Evolutionary conservation across 2,113 vertebrate species (phyloP).

Genomic region (Puma concolor): DNA sequence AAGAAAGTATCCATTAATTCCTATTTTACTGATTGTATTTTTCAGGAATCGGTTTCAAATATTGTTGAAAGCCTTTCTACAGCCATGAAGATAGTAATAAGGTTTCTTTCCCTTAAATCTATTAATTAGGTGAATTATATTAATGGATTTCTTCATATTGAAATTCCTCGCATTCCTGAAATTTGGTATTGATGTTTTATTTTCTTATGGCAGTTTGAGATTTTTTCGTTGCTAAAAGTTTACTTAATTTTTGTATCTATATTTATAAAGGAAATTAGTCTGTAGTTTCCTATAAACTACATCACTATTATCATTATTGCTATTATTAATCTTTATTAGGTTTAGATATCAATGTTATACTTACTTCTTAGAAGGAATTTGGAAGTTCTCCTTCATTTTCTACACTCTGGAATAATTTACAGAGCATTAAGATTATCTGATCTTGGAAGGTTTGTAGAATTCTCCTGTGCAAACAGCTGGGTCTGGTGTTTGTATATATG

Average conservation of each 20-base stretch:
- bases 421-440: background rate
- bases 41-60: background rate
- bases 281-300: background rate
- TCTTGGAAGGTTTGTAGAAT: background rate
- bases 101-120: conserved; percentile 2
- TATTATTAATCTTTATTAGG: background rate
- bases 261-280: background rate
- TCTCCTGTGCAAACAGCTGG: background rate
- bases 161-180: background rate
- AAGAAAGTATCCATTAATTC: background rate
- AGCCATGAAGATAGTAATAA: background rate
- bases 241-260: background rate
- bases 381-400: background rate
- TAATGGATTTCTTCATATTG: background rate
- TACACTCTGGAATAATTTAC: background rate
- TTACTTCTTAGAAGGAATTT: background rate
- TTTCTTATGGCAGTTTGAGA: background rate
- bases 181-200: conserved; percentile 25
- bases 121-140: background rate
- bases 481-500: background rate
- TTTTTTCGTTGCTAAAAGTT: background rate
- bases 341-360: background rate
- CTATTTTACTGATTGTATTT: background rate
- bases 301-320: background rate
- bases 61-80: background rate